A percentile compares a stretch with the other conserved stretches of the same genome.
These are phyloP conservation scores for Bombus sibiricus DNA, from an alignment of 1,140 invertebrate species.

Conservation along the genomic window DNA sequence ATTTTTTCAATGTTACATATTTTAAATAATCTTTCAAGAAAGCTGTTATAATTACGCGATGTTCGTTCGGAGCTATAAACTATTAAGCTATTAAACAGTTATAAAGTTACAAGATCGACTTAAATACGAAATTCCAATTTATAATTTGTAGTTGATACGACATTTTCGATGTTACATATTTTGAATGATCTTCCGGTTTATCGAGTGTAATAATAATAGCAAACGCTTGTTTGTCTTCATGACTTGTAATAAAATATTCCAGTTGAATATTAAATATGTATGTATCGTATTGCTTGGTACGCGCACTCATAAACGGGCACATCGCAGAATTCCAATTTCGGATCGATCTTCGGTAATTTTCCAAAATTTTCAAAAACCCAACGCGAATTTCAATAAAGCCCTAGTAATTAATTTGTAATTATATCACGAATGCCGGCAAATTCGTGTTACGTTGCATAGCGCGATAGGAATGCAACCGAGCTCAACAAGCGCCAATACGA, in stretches of 20 bases:
- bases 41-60: slow-evolving; percentile 30
- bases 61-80: not conserved
- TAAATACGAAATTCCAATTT: not conserved
- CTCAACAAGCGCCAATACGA: slow-evolving; percentile 68
- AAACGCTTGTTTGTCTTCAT: slow-evolving; percentile 9
- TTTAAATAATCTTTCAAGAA: not conserved
- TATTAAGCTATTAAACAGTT: slow-evolving; percentile 41
- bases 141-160: not conserved
- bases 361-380: slow-evolving; percentile 66
- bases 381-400: slow-evolving; percentile 69
- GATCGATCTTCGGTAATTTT: slow-evolving; percentile 68
- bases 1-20: not conserved
- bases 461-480: slow-evolving; percentile 69
- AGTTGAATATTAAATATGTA: slow-evolving; percentile 49
- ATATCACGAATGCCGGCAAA: slow-evolving; percentile 68
- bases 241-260: slow-evolving; percentile 41
- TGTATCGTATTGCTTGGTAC: slow-evolving; percentile 51
- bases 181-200: not conserved
- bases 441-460: slow-evolving; percentile 68
- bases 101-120: not conserved
- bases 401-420: slow-evolving; percentile 71
- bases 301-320: slow-evolving; percentile 25
- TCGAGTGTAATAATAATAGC: not conserved
- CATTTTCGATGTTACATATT: not conserved
- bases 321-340: slow-evolving; percentile 69